Percentiles rank a stretch among this genome's conserved stretches.
These are phyloP conservation scores for Sisyra nigra DNA, from an alignment of 2,888 invertebrate species.

Conservation along the genomic window DNA sequence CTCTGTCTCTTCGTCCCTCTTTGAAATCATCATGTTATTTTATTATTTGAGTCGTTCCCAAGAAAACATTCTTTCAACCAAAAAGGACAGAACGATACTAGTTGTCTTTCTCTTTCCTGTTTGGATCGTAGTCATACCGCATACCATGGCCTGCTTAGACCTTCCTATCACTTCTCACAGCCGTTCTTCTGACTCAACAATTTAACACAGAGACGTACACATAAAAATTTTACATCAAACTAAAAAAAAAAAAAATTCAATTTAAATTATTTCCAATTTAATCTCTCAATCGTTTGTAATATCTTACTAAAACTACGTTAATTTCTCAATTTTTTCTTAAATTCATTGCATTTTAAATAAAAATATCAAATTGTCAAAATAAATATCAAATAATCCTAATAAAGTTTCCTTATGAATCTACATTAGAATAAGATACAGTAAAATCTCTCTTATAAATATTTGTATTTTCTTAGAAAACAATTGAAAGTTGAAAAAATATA, in stretches of 20 bases:
- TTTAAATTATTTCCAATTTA: neutral
- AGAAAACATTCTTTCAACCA: constrained; percentile 7
- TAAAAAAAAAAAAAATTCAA: neutral
- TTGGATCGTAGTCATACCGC: constrained; percentile 6
- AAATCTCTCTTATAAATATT: too few species aligned
- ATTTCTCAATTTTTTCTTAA: too few species aligned
- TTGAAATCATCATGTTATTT: too few species aligned
- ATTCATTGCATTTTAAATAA: too few species aligned
- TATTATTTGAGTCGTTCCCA: constrained; percentile 4
- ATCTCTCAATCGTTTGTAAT: neutral
- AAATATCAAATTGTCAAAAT: too few species aligned
- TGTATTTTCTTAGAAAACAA: too few species aligned
- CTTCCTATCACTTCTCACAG: constrained; percentile 7
- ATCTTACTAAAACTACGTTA: too few species aligned
- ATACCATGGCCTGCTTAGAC: constrained; percentile 9
- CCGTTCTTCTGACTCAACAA: constrained; percentile 5
- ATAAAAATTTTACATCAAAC: neutral
- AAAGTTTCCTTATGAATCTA: too few species aligned
- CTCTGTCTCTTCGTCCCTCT: too few species aligned
- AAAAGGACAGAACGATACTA: neutral
- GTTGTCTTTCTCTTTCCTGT: constrained; percentile 8
- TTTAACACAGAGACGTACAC: constrained; percentile 3
- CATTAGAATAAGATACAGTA: too few species aligned
- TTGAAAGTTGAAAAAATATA: too few species aligned
- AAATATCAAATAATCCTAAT: too few species aligned